phyloP scores from a whole-genome alignment of 1,140 invertebrate genomes.

The Orchestia grillus region DNA sequence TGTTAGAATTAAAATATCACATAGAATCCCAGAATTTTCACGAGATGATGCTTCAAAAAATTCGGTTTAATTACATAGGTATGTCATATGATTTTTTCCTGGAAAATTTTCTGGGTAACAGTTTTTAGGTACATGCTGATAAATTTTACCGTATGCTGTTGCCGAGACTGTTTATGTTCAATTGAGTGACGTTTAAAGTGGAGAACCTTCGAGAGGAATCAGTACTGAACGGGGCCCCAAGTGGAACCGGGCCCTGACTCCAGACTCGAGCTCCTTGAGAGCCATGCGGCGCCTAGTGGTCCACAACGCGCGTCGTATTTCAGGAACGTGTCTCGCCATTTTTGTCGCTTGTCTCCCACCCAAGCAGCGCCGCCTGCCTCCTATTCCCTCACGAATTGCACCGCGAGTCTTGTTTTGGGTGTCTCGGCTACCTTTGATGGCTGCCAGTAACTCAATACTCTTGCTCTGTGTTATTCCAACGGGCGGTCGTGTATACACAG shows the following conservation, averaged over 20 bases:
- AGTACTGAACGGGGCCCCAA: not conserved
- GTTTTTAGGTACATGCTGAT: not conserved
- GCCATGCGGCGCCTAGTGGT: not conserved
- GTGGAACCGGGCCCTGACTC: not conserved
- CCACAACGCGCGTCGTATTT: conserved; percentile 23
- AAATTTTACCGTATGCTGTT: not conserved
- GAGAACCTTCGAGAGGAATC: not conserved
- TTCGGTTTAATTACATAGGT: too few relatives aligned
- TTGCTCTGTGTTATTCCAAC: conserved; percentile 47
- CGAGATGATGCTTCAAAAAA: not conserved
- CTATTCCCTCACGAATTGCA: conserved; percentile 39
- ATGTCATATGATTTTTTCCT: too few relatives aligned
- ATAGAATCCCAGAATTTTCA: not conserved
- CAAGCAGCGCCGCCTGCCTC: not conserved
- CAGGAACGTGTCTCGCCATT: conserved; percentile 44
- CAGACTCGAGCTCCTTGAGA: not conserved
- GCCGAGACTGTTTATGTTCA: not conserved
- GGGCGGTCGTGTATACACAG: conserved; percentile 13
- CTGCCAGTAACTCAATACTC: conserved; percentile 53
- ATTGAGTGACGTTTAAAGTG: not conserved
- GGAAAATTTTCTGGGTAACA: not conserved
- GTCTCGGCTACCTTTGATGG: conserved; percentile 35
- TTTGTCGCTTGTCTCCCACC: conserved; percentile 36
- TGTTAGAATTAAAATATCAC: not conserved
- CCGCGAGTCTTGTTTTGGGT: conserved; percentile 40